Percentiles rank a stretch among this genome's conserved stretches.
Conservation (phyloP, 2,113 vertebrate species). For the Delphinus delphis region DNA sequence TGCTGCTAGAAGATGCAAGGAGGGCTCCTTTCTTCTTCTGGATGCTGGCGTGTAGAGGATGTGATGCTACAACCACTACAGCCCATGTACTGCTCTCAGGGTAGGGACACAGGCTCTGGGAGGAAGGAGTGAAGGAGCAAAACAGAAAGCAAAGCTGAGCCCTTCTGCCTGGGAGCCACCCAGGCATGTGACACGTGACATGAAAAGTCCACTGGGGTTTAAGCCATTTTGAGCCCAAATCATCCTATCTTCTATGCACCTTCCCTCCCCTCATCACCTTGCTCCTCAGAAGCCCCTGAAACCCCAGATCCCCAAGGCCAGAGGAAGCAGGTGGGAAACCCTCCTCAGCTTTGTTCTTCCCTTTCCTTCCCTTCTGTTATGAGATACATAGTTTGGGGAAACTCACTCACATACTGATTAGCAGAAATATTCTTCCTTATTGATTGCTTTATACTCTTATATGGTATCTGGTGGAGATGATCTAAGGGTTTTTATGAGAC, state of each 20-base stretch:
- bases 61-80: no score
- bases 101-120: no score
- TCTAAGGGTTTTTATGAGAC: background rate
- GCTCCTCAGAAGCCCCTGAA: background rate
- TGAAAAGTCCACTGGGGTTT: background rate
- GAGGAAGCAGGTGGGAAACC: background rate
- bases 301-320: background rate
- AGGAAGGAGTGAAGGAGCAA: no score
- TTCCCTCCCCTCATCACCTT: accelerated
- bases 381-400: background rate
- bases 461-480: background rate
- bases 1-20: no score
- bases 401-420: background rate
- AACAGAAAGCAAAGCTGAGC: no score
- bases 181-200: background rate
- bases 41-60: accelerated
- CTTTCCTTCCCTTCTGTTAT: background rate
- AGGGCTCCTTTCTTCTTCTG: background rate
- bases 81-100: accelerated
- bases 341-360: background rate
- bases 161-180: background rate
- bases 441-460: background rate
- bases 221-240: background rate
- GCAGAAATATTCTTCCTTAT: background rate
- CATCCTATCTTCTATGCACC: accelerated